phyloP scores from a whole-genome alignment of 2,113 vertebrate species.

The Patagioenas fasciata region DNA sequence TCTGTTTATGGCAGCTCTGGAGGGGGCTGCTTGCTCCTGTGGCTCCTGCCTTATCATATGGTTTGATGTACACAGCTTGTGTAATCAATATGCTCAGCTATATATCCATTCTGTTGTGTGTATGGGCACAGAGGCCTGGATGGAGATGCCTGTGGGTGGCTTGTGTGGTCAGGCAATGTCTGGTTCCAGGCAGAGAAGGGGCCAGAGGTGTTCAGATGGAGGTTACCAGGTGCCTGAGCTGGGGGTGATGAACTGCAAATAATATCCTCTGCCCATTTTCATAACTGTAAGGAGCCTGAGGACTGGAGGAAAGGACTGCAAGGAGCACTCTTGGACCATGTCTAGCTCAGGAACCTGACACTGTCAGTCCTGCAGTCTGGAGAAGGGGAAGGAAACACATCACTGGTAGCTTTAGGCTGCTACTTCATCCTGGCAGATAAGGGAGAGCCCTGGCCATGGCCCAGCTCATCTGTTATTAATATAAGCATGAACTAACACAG shows the following conservation, averaged over 20 bases:
- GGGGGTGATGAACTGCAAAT: not conserved
- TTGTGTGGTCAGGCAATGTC: not conserved
- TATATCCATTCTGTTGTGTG: accelerated
- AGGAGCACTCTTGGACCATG: accelerated
- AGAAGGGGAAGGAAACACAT: not conserved
- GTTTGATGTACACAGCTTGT: not conserved
- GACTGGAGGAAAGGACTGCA: not conserved
- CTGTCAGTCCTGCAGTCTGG: not conserved
- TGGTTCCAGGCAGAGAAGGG: not conserved
- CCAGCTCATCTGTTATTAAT: not conserved
- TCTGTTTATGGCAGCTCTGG: not conserved
- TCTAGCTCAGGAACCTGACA: not conserved
- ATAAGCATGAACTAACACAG: not conserved
- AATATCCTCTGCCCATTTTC: not conserved
- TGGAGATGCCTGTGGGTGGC: not conserved
- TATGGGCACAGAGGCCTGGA: not conserved
- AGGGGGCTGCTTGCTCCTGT: not conserved
- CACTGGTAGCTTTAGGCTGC: not conserved
- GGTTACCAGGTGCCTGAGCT: not conserved
- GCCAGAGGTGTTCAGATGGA: not conserved
- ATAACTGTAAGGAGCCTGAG: not conserved
- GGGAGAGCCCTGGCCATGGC: not conserved
- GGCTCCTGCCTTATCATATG: no score
- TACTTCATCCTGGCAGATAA: not conserved
- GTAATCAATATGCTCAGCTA: accelerated